These are phyloP conservation scores for Microtus richardsoni DNA, from an alignment of 2,113 vertebrate species.

Conservation along the genomic window DNA sequence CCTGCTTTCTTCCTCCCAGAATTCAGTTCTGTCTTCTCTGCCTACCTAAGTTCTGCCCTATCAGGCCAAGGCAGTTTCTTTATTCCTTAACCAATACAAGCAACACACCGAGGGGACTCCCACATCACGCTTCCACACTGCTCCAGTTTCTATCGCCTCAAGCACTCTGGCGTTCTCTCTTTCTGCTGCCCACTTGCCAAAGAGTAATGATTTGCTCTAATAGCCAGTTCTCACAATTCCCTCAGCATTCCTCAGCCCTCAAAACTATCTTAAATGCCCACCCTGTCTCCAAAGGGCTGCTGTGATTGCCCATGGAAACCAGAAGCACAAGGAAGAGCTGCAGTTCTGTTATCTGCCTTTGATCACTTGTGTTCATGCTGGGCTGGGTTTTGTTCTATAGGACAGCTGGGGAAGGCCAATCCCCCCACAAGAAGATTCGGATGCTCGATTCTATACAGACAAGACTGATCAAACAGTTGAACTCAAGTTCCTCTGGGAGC, in stretches of 20 bases:
- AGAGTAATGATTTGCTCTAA: slow-evolving; percentile 12
- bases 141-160: background rate
- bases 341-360: background rate
- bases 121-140: too few species aligned
- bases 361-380: background rate
- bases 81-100: too few species aligned
- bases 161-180: background rate
- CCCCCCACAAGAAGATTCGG: background rate
- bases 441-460: background rate
- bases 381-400: background rate
- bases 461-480: background rate
- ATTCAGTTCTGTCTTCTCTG: too few species aligned
- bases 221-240: slow-evolving; percentile 52
- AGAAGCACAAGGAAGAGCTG: slow-evolving; percentile 16
- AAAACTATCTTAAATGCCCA: slow-evolving; percentile 15
- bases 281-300: background rate
- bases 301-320: background rate
- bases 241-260: slow-evolving; percentile 3
- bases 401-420: background rate
- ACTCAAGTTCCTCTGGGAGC: background rate
- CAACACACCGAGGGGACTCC: too few species aligned
- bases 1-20: too few species aligned
- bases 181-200: background rate
- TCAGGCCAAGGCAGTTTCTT: too few species aligned
- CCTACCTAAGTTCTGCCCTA: too few species aligned